Evolutionary conservation across 2,113 vertebrate species (phyloP).

Genomic region (Chloroceryle aenea): DNA sequence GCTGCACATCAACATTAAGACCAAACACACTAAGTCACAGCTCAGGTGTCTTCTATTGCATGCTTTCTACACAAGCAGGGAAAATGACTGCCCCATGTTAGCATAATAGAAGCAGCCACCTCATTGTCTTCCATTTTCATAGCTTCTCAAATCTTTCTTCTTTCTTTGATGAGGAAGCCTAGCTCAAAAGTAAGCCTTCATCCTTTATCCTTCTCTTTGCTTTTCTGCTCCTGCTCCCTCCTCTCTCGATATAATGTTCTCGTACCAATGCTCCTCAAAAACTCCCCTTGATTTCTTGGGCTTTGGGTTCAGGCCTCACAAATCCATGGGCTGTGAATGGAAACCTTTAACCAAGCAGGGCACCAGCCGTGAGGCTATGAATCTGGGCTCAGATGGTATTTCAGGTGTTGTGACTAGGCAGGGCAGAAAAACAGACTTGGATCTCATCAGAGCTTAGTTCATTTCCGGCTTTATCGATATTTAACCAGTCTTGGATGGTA

Average conservation of each 20-base stretch:
- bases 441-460: constrained; percentile 19
- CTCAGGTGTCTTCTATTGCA: neutral
- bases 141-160: neutral
- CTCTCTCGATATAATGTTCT: neutral
- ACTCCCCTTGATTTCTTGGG: neutral
- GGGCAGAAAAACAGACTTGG: constrained; percentile 48
- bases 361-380: fast-evolving
- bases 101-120: neutral
- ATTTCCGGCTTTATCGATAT: constrained; percentile 67
- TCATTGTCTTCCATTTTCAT: neutral
- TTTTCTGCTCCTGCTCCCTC: neutral
- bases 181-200: neutral
- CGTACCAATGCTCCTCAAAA: neutral
- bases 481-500: constrained; percentile 56
- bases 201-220: neutral
- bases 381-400: constrained; percentile 52
- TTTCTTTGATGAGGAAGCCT: neutral
- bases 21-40: neutral
- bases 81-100: neutral
- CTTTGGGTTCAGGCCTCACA: neutral
- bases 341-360: neutral
- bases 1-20: neutral
- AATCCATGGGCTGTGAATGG: neutral
- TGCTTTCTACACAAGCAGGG: neutral
- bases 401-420: constrained; percentile 38